Evolutionary conservation across 2,797 vertebrate species (phyloP), one percentile per base, ranked within the genome.

Genomic region (Schizopygopsis pylzovi): DNA sequence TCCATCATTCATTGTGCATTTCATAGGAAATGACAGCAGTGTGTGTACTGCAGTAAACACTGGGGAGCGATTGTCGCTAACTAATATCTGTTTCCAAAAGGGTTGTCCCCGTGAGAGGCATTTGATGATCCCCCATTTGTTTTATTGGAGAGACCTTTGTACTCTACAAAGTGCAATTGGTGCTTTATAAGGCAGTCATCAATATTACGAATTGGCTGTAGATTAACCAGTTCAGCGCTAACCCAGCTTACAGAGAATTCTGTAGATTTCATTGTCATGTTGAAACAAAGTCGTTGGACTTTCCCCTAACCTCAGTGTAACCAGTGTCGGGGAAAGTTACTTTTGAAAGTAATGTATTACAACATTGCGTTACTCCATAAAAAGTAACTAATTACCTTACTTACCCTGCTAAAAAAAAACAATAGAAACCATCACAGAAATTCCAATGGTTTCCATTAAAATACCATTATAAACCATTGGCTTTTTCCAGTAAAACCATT

Each of bases 1-100:
- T 47, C 59, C 59, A 65, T 87, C 76, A 81, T 85, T 88, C 47
- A 87, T 39, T 52, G 45, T 49, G 79, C 72, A 86, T 78, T 68
- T 82, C 81, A 61, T 49, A 82, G 79, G 13, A 76, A 82, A 79
- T 73, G 65, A 75, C 78, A 65, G 33, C 6, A 68, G 28, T 49
- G 39, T 49, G 41, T 56, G n/a, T 85, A 49, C 28, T 15, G 43
- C 18, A n/a, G 68, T 5, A 49, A 33, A 59, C n/a, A 70, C n/a
- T 20, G 61, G 10, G 20, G 39, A 43, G 65, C 52, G n/a, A 85
- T n/a, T 79, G 52, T 39, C 18, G 9, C 25, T 10, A 45, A 20
- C 25, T 63, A 75, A 83, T 71, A 18, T 59, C 13, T 10, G 18
- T 73, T 71, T 71, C 39, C 67, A n/a, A 71, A 47, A 20, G 39